Conservation (phyloP, 2,113 vertebrate genomes). For the Sinosuthora webbiana region DNA sequence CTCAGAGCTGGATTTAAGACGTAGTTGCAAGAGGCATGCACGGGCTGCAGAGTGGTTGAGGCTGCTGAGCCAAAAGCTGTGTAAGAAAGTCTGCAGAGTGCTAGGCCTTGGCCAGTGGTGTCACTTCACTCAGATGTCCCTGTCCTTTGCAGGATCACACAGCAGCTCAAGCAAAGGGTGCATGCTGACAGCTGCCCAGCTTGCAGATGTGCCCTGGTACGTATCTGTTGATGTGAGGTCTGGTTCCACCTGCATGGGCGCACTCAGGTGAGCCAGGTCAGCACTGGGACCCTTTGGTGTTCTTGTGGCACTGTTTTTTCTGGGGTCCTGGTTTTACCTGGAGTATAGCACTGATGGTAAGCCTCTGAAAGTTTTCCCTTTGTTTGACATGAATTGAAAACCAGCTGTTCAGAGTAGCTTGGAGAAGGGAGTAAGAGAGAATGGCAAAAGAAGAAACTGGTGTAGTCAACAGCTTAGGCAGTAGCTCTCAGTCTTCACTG, state of each 20-base stretch:
- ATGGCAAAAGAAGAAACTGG: not conserved
- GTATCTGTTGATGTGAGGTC: not conserved
- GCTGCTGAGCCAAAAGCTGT: not conserved
- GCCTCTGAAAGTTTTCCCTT: not conserved
- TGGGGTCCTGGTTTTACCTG: not conserved
- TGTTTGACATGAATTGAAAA: not conserved
- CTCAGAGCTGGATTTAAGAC: not conserved
- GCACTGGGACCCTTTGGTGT: not conserved
- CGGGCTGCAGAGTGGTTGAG: not conserved
- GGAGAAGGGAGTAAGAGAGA: not conserved
- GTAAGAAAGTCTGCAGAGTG: not conserved
- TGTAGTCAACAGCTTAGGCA: not conserved
- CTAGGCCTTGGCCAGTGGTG: not conserved
- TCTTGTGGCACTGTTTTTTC: not conserved
- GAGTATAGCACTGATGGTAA: not conserved
- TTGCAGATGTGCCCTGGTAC: not conserved
- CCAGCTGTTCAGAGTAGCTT: not conserved
- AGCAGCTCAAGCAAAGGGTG: not conserved
- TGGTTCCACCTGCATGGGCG: not conserved
- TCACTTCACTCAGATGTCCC: not conserved
- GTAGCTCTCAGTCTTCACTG: not conserved
- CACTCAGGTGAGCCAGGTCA: not conserved
- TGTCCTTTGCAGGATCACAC: not conserved
- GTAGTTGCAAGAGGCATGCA: not conserved
- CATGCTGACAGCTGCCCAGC: not conserved